Evolutionary conservation across 2,888 invertebrate species (phyloP).

Genomic region (Pollenia labialis): DNA sequence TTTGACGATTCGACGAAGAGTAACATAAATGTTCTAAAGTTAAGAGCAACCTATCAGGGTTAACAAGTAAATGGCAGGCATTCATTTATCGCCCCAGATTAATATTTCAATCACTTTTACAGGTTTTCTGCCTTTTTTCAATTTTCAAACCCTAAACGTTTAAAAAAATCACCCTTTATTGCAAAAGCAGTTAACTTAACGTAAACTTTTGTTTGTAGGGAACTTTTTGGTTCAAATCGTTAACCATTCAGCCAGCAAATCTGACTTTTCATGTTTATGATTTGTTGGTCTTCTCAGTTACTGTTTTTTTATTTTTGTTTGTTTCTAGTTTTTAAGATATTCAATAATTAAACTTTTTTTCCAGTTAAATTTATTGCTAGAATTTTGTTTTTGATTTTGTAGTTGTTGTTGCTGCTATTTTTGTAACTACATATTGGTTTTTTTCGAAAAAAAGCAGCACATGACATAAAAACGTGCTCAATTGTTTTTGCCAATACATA

Average conservation of each 20-base stretch:
- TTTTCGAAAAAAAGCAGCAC: slow-evolving; percentile 55
- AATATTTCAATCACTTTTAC: too few relatives aligned
- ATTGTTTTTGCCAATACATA: slow-evolving; percentile 46
- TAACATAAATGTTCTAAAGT: too few relatives aligned
- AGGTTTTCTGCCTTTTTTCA: too few relatives aligned
- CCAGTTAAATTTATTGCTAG: neutral
- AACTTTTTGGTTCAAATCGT: too few relatives aligned
- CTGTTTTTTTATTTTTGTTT: neutral
- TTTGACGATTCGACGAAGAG: too few relatives aligned
- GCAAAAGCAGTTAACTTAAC: neutral
- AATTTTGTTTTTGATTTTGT: neutral
- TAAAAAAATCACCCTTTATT: too few relatives aligned
- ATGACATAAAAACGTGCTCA: slow-evolving; percentile 73
- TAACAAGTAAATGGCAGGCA: too few relatives aligned
- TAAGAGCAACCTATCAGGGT: too few relatives aligned
- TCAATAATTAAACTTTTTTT: slow-evolving; percentile 40
- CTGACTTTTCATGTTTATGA: neutral
- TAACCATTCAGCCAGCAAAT: neutral
- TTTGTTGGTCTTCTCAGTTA: slow-evolving; percentile 2
- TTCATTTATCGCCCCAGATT: too few relatives aligned
- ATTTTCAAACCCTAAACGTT: too few relatives aligned
- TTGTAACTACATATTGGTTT: slow-evolving; percentile 12
- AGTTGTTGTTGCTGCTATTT: slow-evolving; percentile 7
- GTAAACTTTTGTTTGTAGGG: neutral
- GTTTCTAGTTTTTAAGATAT: neutral